Conservation (phyloP, 2,797 vertebrate genomes). For the Oreonectes daqikongensis region DNA sequence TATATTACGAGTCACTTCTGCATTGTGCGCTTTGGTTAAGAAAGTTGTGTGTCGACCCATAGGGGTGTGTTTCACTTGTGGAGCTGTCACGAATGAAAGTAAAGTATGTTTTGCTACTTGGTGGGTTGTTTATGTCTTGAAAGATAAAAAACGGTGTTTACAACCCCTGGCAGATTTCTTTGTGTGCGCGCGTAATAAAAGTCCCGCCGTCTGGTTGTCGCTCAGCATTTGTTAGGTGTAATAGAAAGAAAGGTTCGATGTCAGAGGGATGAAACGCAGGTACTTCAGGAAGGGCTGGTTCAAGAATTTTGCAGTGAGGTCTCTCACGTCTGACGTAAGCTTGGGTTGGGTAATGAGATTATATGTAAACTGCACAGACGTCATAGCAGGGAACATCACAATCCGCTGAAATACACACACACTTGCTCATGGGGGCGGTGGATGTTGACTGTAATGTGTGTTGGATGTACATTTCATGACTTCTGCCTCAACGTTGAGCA, state of each 20-base stretch:
- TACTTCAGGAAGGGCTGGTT: neutral
- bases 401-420: neutral
- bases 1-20: neutral
- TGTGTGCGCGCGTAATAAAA: neutral
- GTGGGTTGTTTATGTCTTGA: neutral
- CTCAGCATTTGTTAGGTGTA: neutral
- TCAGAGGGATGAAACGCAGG: slow-evolving; percentile 5
- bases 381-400: neutral
- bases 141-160: neutral
- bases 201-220: neutral
- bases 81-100: slow-evolving; percentile 15
- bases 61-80: neutral
- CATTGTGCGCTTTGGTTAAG: neutral
- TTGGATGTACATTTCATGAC: slow-evolving; percentile 46
- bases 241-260: neutral
- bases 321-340: neutral
- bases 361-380: neutral
- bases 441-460: slow-evolving; percentile 28
- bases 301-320: neutral
- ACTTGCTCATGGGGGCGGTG: neutral
- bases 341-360: neutral
- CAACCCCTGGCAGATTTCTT: neutral
- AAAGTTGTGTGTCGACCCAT: slow-evolving; percentile 8
- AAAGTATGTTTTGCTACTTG: neutral
- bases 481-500: neutral